Evolutionary conservation across 2,113 vertebrate species (phyloP), one percentile per base, ranked within the genome.

Genomic region (Tragelaphus buxtoni): DNA sequence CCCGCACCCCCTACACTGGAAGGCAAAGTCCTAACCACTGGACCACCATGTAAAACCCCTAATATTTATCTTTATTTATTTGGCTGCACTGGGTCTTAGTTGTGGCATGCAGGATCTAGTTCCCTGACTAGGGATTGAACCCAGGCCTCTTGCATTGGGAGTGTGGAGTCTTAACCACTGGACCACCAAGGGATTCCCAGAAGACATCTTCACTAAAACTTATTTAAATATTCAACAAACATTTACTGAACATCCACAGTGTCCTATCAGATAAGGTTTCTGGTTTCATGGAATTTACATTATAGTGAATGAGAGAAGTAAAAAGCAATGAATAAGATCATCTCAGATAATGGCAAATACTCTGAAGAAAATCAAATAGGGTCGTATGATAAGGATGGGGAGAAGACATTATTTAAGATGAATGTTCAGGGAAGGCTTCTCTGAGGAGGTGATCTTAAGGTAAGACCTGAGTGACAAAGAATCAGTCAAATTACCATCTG

Each of bases 221-320:
- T 94, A 81, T 87, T 94, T 88, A 91, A 88, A 83, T 30, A 94
- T n/a, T 65, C 47, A 88, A 87, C 18, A 91, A 88, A 91, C 56
- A 87, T 13, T 49, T 81, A 74, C 17, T 91, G 63, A 91, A 49
- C 11, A 82, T 91, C 30, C 17, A 91, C 26, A 85, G 30, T 88
- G 47, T 63, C 12, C 39, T 83, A 17, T 83, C 39, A 94, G n/a
- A 76, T 94, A 58, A 90, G 49, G 16, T 77, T 94, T 83, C 56
- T 94, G 42, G 77, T 16, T 82, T 94, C 7, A 88, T 65, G 76
- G 69, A 90, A 9, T 93, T 90, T 85, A 90, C 39, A 65, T 95
- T 85, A 56, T 65, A 65, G 16, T 49, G 13, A 83, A 93, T 24
- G 24, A 77, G 28, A 80, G 35, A 82, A 88, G 26, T 60, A 74